These are phyloP conservation scores for Drosophila borborema DNA, from an alignment of 2,888 invertebrate genomes.

Conservation along the genomic window DNA sequence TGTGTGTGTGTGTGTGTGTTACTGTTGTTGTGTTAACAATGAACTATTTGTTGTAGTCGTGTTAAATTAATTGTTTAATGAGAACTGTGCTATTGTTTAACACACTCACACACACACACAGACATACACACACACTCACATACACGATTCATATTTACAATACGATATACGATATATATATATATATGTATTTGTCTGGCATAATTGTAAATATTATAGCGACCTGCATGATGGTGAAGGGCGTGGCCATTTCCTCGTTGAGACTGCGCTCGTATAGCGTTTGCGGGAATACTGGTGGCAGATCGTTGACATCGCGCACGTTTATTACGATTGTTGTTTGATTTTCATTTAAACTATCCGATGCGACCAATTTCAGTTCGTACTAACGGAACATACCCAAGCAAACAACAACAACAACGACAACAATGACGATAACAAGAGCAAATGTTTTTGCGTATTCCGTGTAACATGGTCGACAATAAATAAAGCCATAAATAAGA, in stretches of 20 bases:
- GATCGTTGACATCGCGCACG: conserved; percentile 95
- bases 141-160: conserved; percentile 23
- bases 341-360: conserved; percentile 96
- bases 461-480: conserved; percentile 25
- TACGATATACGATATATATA: conserved; percentile 17
- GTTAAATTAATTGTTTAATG: conserved; percentile 63
- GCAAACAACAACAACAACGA: conserved; percentile 18
- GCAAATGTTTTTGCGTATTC: conserved; percentile 21
- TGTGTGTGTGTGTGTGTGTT: conserved; percentile 17
- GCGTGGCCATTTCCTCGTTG: conserved; percentile 90
- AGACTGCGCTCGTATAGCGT: conserved; percentile 90
- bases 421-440: conserved; percentile 2
- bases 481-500: conserved; percentile 55
- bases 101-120: conserved; percentile 9
- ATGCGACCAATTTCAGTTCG: conserved; percentile 94
- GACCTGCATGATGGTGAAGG: conserved; percentile 92
- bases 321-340: conserved; percentile 92
- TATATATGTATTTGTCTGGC: conserved; percentile 5
- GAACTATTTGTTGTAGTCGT: conserved; percentile 33
- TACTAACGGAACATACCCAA: conserved; percentile 86
- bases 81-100: conserved; percentile 35
- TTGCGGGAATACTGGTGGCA: conserved; percentile 92
- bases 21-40: conserved; percentile 36
- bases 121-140: not conserved
- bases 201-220: conserved; percentile 67